These are phyloP conservation scores for Amphilophus citrinellus DNA, from an alignment of 2,113 vertebrate species.

Conservation along the genomic window DNA sequence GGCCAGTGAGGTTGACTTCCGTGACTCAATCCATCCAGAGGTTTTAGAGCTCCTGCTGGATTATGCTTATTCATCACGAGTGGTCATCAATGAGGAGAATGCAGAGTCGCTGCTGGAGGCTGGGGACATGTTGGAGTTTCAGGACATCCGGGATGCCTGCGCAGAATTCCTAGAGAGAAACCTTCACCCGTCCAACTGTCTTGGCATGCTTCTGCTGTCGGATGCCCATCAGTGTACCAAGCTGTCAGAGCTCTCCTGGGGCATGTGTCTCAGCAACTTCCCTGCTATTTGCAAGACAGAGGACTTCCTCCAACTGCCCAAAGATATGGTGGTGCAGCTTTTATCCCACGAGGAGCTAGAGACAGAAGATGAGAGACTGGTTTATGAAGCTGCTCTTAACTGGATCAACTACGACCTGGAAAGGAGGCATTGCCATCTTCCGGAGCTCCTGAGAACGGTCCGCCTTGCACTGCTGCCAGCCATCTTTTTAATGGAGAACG, in stretches of 20 bases:
- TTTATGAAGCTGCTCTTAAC: constrained; percentile 86
- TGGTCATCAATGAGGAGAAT: constrained; percentile 88
- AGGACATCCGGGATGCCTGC: constrained; percentile 88
- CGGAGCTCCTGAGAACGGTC: constrained; percentile 83
- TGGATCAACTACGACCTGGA: constrained; percentile 87
- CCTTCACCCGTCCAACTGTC: constrained; percentile 86
- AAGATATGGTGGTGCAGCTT: constrained; percentile 85
- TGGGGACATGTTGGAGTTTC: constrained; percentile 89
- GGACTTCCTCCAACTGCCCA: constrained; percentile 86
- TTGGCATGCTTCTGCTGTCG: constrained; percentile 86
- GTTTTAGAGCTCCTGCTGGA: constrained; percentile 87
- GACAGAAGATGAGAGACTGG: constrained; percentile 86
- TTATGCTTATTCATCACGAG: constrained; percentile 86
- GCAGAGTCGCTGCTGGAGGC: constrained; percentile 87
- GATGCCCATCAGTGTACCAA: constrained; percentile 87
- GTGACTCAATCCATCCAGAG: constrained; percentile 86
- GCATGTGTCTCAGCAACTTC: constrained; percentile 88
- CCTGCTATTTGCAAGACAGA: constrained; percentile 86
- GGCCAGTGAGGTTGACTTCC: constrained; percentile 85
- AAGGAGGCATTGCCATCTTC: constrained; percentile 79
- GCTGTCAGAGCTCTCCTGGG: constrained; percentile 87
- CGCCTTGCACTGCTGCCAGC: constrained; percentile 85
- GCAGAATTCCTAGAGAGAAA: constrained; percentile 87
- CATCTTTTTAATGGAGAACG: constrained; percentile 85
- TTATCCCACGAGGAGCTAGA: constrained; percentile 87